These are phyloP conservation scores for Byasa hedistus DNA, from an alignment of 2,888 invertebrate species.

Conservation along the genomic window DNA sequence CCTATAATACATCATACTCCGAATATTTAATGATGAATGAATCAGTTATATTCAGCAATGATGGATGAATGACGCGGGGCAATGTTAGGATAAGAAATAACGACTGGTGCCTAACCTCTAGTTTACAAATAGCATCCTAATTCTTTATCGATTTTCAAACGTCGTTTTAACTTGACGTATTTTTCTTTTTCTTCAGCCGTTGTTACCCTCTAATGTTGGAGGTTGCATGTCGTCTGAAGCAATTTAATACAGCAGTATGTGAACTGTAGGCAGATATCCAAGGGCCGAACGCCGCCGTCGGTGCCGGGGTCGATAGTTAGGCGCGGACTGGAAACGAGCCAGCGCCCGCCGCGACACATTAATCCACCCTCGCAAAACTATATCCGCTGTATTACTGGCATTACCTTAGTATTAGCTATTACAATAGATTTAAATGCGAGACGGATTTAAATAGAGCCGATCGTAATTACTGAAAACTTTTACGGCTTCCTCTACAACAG, in stretches of 20 bases:
- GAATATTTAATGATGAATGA: no score
- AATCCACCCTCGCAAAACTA: slow-evolving; percentile 64
- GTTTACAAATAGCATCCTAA: no score
- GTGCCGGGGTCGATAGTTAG: slow-evolving; percentile 62
- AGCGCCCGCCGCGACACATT: slow-evolving; percentile 63
- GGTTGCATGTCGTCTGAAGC: not conserved
- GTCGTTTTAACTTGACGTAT: not conserved
- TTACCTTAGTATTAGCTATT: slow-evolving; percentile 21
- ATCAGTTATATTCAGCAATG: no score
- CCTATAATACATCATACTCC: no score
- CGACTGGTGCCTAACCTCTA: no score
- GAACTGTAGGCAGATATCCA: slow-evolving; percentile 30
- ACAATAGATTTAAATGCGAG: slow-evolving; percentile 21
- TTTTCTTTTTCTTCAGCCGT: not conserved
- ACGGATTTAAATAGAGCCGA: slow-evolving; percentile 14
- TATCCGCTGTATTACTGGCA: slow-evolving; percentile 42
- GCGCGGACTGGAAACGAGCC: slow-evolving; percentile 75
- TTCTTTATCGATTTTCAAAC: no score
- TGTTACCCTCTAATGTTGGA: not conserved
- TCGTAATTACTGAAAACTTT: slow-evolving; percentile 4
- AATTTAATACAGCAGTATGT: slow-evolving; percentile 2
- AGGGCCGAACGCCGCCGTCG: slow-evolving; percentile 35
- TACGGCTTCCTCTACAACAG: slow-evolving; percentile 9
- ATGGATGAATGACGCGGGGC: no score
- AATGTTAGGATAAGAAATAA: no score